Evolutionary conservation across 2,113 vertebrate species (phyloP).

Genomic region (Clupea harengus): DNA sequence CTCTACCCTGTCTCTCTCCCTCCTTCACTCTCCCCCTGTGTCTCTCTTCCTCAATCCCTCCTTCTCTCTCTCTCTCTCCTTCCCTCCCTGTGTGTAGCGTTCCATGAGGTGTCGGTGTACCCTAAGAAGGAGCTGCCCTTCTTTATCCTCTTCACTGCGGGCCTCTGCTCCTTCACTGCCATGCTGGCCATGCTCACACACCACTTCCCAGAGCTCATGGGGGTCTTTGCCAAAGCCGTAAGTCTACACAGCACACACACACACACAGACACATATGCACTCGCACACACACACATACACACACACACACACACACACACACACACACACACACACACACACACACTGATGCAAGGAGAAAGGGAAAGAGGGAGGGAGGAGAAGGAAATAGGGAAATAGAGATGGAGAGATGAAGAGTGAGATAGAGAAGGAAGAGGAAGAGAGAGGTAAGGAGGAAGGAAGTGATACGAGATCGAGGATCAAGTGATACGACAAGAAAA

Average conservation of each 20-base stretch:
- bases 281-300: background rate
- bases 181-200: conserved; percentile 97
- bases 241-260: conserved; percentile 55
- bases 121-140: conserved; percentile 98
- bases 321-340: background rate
- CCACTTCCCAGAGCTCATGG: conserved; percentile 98
- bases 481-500: background rate
- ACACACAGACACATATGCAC: background rate
- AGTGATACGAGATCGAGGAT: background rate
- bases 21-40: no score
- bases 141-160: conserved; percentile 99
- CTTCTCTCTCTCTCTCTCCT: background rate
- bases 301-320: background rate
- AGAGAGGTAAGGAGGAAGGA: background rate
- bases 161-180: conserved; percentile 95
- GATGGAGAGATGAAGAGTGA: background rate
- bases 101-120: conserved; percentile 98
- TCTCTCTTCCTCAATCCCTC: background rate
- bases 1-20: no score
- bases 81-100: conserved; percentile 68
- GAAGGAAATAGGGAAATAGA: background rate
- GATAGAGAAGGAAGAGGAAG: background rate
- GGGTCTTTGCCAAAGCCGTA: conserved; percentile 93
- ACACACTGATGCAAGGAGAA: background rate
- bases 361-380: background rate